Percentiles rank a stretch among this genome's conserved stretches.
Evolutionary conservation across 1,140 invertebrate species (phyloP).

Genomic region (Thrips palmi): DNA sequence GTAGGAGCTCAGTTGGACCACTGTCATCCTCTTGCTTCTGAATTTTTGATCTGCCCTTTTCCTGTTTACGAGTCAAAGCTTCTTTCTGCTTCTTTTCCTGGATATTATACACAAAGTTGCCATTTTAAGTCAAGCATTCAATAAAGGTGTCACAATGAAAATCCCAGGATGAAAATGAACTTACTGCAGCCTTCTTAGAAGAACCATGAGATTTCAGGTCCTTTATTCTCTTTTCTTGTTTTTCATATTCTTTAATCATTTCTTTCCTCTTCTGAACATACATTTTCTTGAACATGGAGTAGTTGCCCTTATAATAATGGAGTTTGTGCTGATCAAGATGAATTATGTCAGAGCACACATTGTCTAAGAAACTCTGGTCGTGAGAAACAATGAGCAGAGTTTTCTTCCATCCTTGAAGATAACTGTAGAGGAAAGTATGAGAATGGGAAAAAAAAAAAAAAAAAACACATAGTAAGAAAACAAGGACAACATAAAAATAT

Average conservation of each 20-base stretch:
- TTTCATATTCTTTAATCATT: slow-evolving; percentile 93
- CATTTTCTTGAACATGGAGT: slow-evolving; percentile 99
- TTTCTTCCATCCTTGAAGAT: slow-evolving; percentile 95
- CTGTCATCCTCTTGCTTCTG: slow-evolving; percentile 60
- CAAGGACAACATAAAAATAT: slow-evolving; percentile 5
- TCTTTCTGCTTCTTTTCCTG: slow-evolving; percentile 85
- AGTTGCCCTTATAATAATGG: slow-evolving; percentile 96
- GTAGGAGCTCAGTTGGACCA: slow-evolving; percentile 61
- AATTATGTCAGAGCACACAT: slow-evolving; percentile 97
- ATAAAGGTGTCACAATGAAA: slow-evolving; percentile 4
- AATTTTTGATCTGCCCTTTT: slow-evolving; percentile 67
- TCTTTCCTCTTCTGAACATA: slow-evolving; percentile 88
- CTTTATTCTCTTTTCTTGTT: slow-evolving; percentile 89
- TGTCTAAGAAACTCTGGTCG: slow-evolving; percentile 98
- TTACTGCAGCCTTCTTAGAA: slow-evolving; percentile 80
- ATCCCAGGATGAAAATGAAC: slow-evolving; percentile 16
- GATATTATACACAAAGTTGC: slow-evolving; percentile 6
- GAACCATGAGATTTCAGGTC: slow-evolving; percentile 89
- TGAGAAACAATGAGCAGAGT: slow-evolving; percentile 95
- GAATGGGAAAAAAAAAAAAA: slow-evolving; percentile 4
- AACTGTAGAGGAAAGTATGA: slow-evolving; percentile 31
- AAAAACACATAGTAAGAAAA: slow-evolving; percentile 1
- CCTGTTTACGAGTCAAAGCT: slow-evolving; percentile 78
- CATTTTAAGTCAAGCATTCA: neutral
- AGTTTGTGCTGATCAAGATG: slow-evolving; percentile 90